Conservation (phyloP, 2,797 vertebrate genomes). For the Percopsis omiscomaycus region DNA sequence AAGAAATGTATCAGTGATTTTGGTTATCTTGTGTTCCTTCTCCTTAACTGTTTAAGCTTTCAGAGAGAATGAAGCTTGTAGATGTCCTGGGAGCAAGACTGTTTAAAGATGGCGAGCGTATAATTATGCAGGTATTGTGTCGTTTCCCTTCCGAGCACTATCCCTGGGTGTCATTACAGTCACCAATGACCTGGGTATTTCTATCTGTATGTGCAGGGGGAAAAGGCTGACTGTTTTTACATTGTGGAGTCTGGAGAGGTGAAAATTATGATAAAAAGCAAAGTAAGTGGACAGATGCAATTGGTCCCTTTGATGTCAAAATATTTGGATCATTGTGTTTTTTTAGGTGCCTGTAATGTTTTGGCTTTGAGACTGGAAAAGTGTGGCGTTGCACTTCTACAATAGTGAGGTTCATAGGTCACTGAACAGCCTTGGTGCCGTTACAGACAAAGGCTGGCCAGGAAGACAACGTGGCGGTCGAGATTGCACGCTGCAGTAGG, state of each 20-base stretch:
- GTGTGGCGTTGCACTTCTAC: not conserved
- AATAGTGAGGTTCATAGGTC: not conserved
- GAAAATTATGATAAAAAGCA: slow-evolving; percentile 91
- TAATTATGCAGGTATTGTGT: slow-evolving; percentile 78
- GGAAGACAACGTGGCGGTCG: slow-evolving; percentile 84
- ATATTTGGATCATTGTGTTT: not conserved
- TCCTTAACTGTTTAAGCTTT: slow-evolving; percentile 68
- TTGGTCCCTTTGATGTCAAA: not conserved
- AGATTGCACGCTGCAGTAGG: slow-evolving; percentile 86
- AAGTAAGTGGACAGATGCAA: slow-evolving; percentile 72
- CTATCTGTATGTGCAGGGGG: slow-evolving; percentile 76
- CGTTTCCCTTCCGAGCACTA: too few relatives aligned
- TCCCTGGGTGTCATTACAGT: not conserved
- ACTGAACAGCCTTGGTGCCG: not conserved
- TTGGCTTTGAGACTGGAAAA: not conserved
- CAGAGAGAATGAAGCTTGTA: slow-evolving; percentile 94
- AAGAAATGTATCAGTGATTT: too few relatives aligned
- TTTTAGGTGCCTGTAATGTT: not conserved
- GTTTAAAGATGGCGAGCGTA: slow-evolving; percentile 85
- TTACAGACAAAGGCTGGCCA: slow-evolving; percentile 79
- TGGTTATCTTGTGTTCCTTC: not conserved
- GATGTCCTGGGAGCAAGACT: slow-evolving; percentile 87
- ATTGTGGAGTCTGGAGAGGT: slow-evolving; percentile 93
- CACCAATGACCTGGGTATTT: not conserved
- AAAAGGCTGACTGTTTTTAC: slow-evolving; percentile 91